phyloP scores from a whole-genome alignment of 2,888 invertebrate species.

The Chrysolina haemoptera region DNA sequence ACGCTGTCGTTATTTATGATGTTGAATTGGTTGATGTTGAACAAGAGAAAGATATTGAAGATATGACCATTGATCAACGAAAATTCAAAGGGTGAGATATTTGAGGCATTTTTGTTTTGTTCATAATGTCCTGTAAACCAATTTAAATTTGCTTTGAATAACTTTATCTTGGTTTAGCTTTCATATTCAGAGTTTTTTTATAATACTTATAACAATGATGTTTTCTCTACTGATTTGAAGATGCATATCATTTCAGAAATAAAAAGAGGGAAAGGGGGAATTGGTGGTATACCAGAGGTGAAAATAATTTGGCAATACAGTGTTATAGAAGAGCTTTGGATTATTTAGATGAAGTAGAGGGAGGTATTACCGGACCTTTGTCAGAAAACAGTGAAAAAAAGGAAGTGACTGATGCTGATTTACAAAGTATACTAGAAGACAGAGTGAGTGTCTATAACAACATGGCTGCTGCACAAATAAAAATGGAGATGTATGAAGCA shows the following conservation, averaged over 20 bases:
- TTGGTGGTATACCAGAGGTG: conserved; percentile 90
- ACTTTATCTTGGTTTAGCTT: no score
- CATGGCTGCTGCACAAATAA: conserved; percentile 92
- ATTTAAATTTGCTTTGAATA: no score
- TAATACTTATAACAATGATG: no score
- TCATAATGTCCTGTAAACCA: no score
- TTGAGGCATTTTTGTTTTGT: background rate
- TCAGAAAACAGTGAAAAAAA: conserved; percentile 49
- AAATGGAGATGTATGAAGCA: conserved; percentile 87
- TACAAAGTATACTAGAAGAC: conserved; percentile 82
- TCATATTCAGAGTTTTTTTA: no score
- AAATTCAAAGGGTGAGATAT: conserved; percentile 81
- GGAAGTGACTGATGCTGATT: conserved; percentile 72
- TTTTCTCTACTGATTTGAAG: no score
- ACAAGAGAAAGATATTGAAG: conserved; percentile 79
- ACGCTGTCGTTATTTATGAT: conserved; percentile 78
- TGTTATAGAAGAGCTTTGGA: conserved; percentile 89
- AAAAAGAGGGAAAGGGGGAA: conserved; percentile 89
- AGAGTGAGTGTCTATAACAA: conserved; percentile 91
- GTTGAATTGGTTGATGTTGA: conserved; percentile 80
- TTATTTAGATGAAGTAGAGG: conserved; percentile 82
- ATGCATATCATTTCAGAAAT: conserved; percentile 70
- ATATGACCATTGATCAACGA: conserved; percentile 77
- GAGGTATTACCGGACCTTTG: conserved; percentile 66
- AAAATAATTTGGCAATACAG: conserved; percentile 86